phyloP scores from a whole-genome alignment of 2,888 invertebrate genomes.

The Amiota minor region DNA sequence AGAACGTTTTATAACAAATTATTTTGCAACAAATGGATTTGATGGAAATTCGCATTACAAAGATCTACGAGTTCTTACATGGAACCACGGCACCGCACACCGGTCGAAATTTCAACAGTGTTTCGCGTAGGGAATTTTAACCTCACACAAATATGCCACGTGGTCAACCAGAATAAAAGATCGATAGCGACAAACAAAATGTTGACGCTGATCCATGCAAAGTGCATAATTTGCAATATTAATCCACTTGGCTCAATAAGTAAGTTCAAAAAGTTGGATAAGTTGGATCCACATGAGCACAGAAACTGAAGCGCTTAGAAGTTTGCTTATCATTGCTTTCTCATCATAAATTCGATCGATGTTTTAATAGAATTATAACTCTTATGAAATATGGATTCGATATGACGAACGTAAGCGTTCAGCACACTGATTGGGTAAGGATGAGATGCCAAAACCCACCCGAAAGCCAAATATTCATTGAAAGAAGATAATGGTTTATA shows the following conservation, averaged over 20 bases:
- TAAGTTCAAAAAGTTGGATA: neutral
- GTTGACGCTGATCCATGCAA: neutral
- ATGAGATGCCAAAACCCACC: no score
- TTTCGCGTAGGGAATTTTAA: neutral
- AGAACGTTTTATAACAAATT: no score
- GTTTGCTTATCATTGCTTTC: neutral
- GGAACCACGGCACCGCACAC: neutral
- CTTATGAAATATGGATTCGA: neutral
- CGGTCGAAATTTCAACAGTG: neutral
- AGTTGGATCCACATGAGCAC: neutral
- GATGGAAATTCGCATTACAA: no score
- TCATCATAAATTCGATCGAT: neutral
- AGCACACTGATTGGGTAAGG: neutral
- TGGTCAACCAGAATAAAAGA: neutral
- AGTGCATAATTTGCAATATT: neutral
- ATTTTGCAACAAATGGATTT: no score
- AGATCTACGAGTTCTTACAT: neutral
- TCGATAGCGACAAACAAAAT: neutral
- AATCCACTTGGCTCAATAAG: neutral
- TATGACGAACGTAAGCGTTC: neutral
- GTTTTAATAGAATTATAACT: neutral
- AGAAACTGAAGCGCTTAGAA: neutral
- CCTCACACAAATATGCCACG: neutral
- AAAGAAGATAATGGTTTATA: neutral
- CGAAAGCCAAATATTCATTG: neutral